Conservation (phyloP, 2,888 invertebrate species). For the Melanophora roralis region DNA sequence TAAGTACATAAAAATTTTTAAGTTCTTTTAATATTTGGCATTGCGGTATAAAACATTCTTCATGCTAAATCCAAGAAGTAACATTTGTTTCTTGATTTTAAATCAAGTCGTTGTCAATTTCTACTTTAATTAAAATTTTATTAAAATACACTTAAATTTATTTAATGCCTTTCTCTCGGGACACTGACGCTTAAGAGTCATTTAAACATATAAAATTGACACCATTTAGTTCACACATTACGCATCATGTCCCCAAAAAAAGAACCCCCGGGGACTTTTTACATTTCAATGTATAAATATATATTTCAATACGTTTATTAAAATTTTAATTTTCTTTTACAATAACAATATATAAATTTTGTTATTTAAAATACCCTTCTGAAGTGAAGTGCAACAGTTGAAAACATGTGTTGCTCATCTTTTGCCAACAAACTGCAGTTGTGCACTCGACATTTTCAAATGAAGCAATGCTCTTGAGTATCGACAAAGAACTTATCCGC, state of each 20-base stretch:
- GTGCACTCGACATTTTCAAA: background rate
- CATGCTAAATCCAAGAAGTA: no score
- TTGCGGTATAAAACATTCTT: no score
- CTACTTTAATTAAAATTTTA: background rate
- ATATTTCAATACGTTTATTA: constrained; percentile 41
- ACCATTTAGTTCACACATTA: constrained; percentile 35
- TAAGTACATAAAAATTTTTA: no score
- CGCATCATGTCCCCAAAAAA: background rate
- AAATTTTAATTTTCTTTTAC: constrained; percentile 38
- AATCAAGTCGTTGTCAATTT: no score
- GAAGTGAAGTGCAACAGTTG: background rate
- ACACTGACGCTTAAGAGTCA: background rate
- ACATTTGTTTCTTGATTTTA: no score
- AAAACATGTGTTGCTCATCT: constrained; percentile 52
- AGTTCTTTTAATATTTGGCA: no score
- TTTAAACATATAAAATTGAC: constrained; percentile 16
- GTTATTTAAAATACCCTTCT: background rate
- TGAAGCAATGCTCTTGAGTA: constrained; percentile 47
- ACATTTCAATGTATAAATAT: constrained; percentile 36
- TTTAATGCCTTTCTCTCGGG: background rate
- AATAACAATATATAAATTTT: constrained; percentile 37
- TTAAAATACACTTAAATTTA: background rate
- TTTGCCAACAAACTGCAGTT: background rate
- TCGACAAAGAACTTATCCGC: constrained; percentile 26
- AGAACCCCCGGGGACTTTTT: constrained; percentile 17